phyloP scores from a whole-genome alignment of 2,797 vertebrate genomes.

The Psittacula echo region DNA sequence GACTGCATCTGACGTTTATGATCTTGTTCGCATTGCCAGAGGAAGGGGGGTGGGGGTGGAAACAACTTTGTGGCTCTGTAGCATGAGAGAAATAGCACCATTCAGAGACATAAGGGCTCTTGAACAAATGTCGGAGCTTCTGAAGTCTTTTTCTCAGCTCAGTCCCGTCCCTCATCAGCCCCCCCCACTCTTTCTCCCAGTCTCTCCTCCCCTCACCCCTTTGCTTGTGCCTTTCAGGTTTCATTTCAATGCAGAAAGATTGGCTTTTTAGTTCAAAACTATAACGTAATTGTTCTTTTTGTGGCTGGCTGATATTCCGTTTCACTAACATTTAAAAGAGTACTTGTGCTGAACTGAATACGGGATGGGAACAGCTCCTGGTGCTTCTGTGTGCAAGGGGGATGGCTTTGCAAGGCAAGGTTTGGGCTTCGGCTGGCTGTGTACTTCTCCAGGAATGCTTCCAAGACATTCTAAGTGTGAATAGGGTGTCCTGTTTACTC shows the following conservation, averaged over 20 bases:
- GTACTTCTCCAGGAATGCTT: conserved; percentile 53
- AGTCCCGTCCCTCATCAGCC: accelerated
- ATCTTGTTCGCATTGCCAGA: conserved; percentile 65
- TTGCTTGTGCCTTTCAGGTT: conserved; percentile 48
- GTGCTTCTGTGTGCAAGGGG: not conserved
- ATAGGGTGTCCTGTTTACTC: conserved; percentile 63
- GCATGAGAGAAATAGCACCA: conserved; percentile 15
- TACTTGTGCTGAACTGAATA: conserved; percentile 23
- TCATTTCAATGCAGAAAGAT: conserved; percentile 30
- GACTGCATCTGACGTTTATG: conserved; percentile 69
- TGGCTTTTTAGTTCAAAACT: conserved; percentile 61
- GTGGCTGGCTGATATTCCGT: conserved; percentile 50
- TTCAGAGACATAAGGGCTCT: conserved; percentile 46
- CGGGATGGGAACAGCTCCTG: conserved; percentile 56
- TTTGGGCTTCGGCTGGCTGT: not conserved
- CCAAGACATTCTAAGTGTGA: conserved; percentile 71
- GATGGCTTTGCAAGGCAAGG: not conserved
- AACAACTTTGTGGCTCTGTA: conserved; percentile 39
- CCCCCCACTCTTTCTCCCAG: not conserved
- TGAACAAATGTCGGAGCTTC: conserved; percentile 18
- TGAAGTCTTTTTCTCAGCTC: conserved; percentile 41
- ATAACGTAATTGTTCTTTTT: conserved; percentile 33
- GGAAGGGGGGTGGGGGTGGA: conserved; percentile 1
- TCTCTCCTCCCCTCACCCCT: not conserved
- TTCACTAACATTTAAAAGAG: conserved; percentile 54